phyloP scores from a whole-genome alignment of 2,113 vertebrate species.

The Erythrocercus mccallii region DNA sequence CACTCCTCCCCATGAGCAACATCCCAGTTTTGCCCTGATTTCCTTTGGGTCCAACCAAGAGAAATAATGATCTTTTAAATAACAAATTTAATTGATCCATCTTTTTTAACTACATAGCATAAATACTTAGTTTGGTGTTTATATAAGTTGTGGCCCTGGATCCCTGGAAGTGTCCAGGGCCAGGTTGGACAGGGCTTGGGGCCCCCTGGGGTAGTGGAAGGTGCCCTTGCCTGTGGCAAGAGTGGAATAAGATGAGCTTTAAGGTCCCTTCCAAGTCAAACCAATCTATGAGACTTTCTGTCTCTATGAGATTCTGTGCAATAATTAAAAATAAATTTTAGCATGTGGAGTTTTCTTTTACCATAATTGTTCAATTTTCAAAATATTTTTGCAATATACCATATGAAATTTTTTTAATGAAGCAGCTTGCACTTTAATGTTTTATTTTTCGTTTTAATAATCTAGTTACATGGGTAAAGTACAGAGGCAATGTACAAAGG shows the following conservation, averaged over 20 bases:
- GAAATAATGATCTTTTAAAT: background rate
- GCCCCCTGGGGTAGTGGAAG: background rate
- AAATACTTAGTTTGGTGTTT: background rate
- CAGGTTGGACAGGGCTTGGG: background rate
- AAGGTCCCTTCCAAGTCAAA: background rate
- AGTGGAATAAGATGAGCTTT: no score
- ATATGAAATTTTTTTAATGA: background rate
- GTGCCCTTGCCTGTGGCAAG: background rate
- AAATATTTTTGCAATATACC: background rate
- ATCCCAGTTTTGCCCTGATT: background rate
- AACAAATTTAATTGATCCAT: background rate
- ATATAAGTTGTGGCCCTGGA: background rate
- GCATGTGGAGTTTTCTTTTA: background rate
- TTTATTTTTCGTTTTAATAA: background rate
- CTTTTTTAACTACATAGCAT: background rate
- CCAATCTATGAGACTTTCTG: background rate
- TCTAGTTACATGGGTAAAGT: background rate
- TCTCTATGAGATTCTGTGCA: background rate
- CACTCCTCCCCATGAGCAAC: background rate
- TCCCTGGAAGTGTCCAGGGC: background rate
- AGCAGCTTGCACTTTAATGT: background rate
- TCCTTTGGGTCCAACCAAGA: background rate
- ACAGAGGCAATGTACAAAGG: background rate
- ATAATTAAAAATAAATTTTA: background rate
- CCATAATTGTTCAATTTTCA: background rate